These are phyloP conservation scores for Microctonus aethiopoides DNA, from an alignment of 2,888 invertebrate species.

Conservation along the genomic window DNA sequence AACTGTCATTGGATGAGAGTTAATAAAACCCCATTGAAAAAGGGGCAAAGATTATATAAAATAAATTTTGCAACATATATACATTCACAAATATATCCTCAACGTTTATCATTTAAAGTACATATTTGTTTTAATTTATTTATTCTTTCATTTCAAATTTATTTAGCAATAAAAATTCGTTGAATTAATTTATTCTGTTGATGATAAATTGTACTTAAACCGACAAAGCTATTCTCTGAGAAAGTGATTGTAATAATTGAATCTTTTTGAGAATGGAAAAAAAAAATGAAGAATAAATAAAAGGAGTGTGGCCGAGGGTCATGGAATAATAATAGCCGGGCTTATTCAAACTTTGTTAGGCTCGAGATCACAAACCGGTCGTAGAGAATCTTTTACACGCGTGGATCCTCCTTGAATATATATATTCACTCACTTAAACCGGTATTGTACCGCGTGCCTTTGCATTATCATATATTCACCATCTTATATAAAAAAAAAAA, in stretches of 20 bases:
- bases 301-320: constrained; percentile 13
- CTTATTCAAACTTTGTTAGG: constrained; percentile 56
- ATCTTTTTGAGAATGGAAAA: constrained; percentile 18
- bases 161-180: background rate
- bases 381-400: constrained; percentile 21
- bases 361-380: constrained; percentile 34
- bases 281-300: no score
- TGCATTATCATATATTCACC: constrained; percentile 6
- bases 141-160: constrained; percentile 8
- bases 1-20: constrained; percentile 20
- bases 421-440: constrained; percentile 17
- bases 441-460: constrained; percentile 32
- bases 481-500: background rate
- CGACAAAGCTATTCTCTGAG: constrained; percentile 1
- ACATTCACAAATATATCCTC: background rate
- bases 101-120: background rate
- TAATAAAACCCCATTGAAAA: constrained; percentile 5
- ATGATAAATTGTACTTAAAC: background rate
- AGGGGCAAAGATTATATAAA: background rate
- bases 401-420: constrained; percentile 15
- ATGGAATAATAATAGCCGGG: constrained; percentile 34
- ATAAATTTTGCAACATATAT: constrained; percentile 23
- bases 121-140: background rate
- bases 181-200: background rate
- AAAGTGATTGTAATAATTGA: constrained; percentile 29